Percentiles rank a stretch among this genome's conserved stretches.
phyloP scores from a whole-genome alignment of 2,797 vertebrate genomes.

The Phrynocephalus guinanensis region DNA sequence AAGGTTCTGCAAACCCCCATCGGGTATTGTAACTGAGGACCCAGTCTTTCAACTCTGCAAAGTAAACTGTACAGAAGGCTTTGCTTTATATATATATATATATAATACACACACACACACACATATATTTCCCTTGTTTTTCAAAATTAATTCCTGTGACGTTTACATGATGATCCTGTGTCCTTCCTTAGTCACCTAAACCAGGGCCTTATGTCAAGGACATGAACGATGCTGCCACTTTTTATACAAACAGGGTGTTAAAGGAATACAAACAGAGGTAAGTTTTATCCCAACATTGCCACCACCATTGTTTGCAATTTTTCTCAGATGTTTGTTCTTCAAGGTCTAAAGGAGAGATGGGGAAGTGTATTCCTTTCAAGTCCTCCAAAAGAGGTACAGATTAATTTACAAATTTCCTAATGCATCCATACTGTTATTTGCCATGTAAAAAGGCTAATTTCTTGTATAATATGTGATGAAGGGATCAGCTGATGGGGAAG shows the following conservation, averaged over 20 bases:
- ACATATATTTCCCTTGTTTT: constrained; percentile 63
- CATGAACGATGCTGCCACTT: constrained; percentile 98
- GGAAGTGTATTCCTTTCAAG: neutral
- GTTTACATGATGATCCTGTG: constrained; percentile 70
- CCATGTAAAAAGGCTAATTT: neutral
- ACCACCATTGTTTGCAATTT: neutral
- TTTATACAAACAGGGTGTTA: constrained; percentile 98
- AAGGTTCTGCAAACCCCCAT: neutral
- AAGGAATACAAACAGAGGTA: constrained; percentile 98
- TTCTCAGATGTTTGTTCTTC: constrained; percentile 8
- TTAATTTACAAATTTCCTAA: neutral
- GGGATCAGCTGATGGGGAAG: neutral
- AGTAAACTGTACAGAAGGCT: constrained; percentile 10
- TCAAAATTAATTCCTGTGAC: constrained; percentile 63
- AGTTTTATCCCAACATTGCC: constrained; percentile 62
- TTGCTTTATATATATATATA: constrained; percentile 62
- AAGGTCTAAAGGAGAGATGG: neutral
- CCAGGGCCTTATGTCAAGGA: constrained; percentile 98
- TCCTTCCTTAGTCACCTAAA: constrained; percentile 87
- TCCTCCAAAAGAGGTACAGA: neutral
- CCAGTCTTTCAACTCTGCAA: neutral
- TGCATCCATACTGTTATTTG: neutral
- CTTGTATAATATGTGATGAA: neutral
- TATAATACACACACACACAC: neutral
- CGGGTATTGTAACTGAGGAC: neutral